Conservation (phyloP, 2,888 invertebrate species). For the Trichogramma evanescens region DNA sequence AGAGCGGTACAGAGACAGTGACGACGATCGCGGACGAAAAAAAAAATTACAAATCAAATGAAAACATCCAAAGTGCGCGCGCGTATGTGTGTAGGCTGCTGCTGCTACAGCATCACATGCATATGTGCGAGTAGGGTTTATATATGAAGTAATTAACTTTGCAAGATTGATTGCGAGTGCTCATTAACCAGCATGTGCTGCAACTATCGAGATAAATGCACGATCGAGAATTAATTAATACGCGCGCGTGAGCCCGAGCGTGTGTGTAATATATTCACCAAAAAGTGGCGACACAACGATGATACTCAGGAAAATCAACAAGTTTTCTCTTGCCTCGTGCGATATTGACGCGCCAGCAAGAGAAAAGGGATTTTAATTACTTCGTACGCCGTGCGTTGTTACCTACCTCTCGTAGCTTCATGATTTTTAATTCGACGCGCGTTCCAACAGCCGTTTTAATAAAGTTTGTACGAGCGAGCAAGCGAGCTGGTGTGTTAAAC, state of each 20-base stretch:
- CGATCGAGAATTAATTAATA: constrained; percentile 19
- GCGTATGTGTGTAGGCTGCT: not conserved
- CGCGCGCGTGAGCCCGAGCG: not conserved
- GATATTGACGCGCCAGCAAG: too few relatives aligned
- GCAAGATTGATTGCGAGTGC: constrained; percentile 14
- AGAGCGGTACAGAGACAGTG: too few relatives aligned
- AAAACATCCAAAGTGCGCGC: constrained; percentile 7
- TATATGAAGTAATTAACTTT: constrained; percentile 17
- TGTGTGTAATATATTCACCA: constrained; percentile 3
- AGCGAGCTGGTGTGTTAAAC: too few relatives aligned
- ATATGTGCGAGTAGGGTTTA: not conserved
- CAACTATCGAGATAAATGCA: constrained; percentile 11
- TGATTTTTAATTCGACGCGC: too few relatives aligned
- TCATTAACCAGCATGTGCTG: constrained; percentile 12
- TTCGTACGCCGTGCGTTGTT: not conserved
- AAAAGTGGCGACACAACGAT: constrained; percentile 5
- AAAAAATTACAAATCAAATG: constrained; percentile 1
- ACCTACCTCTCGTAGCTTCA: too few relatives aligned
- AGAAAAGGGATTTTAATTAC: too few relatives aligned
- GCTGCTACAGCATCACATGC: not conserved
- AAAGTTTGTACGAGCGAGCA: too few relatives aligned
- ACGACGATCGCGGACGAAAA: too few relatives aligned
- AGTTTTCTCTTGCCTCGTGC: too few relatives aligned
- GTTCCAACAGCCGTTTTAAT: too few relatives aligned
- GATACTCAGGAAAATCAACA: constrained; percentile 2